Base-by-base conservation (phyloP, 2,888 invertebrate genomes). In the Drosophila leonis region DNA sequence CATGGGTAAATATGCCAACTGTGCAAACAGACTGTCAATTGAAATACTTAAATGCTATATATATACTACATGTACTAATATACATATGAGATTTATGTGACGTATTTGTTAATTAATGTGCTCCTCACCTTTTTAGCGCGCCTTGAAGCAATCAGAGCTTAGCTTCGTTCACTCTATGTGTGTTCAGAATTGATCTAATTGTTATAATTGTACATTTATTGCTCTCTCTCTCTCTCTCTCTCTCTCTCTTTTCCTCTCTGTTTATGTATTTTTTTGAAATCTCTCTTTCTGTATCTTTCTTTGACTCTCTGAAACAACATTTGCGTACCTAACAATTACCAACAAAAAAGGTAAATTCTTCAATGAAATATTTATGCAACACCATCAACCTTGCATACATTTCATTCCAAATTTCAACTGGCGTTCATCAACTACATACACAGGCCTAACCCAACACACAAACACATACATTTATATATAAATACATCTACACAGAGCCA, bases 1-100 rank as follows among this genome's bases (percentile, higher is more conserved):
- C 86, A 90, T 88, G 90, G 88, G 90, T 90, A 88, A 88, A 88
- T 88, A 88, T 88, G 79, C 67, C 62, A 76, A 65, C 63, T 51
- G 42, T 65, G 61, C 33, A 39, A 54, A n/a, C 62, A 33, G 42
- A 41, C 13, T 10, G 52, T 44, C 69, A 35, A 44, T 55, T 42
- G 37, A 35, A 51, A 46, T 33, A 52, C 35, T 35, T 42, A 41
- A 55, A 55, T 55, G 20, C 27, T 39, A 42, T 20, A 44, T 15
- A 44, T 27, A 18, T 41, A 39, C n/a, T n/a, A n/a, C n/a, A n/a
- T n/a, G n/a, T 57, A 37, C 29, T 41, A 29, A 49, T 61, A 8
- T 52, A 65, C 49, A 69, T 59, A 20, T 57, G 46, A 48, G 49
- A 56, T 56, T 20, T 57, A 44, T 65, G 20, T 68, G 27, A 15